Evolutionary conservation across 2,797 vertebrate genomes (phyloP).

Genomic region (Xerus rutilus): DNA sequence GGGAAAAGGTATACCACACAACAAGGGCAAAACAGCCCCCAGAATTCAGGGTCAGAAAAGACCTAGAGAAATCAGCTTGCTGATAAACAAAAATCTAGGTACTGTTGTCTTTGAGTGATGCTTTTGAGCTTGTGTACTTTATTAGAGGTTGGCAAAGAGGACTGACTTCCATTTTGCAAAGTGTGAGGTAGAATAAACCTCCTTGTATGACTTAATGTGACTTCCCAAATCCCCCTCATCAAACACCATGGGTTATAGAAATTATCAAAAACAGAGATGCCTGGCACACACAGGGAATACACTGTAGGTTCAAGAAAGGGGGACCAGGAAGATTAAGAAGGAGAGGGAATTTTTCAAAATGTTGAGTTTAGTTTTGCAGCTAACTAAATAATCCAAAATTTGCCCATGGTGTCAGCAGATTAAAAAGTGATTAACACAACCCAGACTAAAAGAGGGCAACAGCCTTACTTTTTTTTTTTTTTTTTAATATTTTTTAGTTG

Average conservation of each 20-base stretch:
- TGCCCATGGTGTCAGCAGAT: neutral
- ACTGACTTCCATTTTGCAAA: slow-evolving; percentile 45
- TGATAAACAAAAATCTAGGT: slow-evolving; percentile 74
- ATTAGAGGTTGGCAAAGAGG: slow-evolving; percentile 53
- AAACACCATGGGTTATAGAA: slow-evolving; percentile 19
- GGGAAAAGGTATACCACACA: slow-evolving; percentile 73
- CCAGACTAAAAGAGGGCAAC: neutral
- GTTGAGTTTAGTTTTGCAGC: neutral
- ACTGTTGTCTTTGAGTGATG: neutral
- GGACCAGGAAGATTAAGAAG: neutral
- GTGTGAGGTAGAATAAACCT: neutral
- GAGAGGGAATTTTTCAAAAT: slow-evolving; percentile 6
- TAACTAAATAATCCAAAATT: slow-evolving; percentile 52
- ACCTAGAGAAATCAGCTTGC: slow-evolving; percentile 76
- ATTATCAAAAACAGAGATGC: slow-evolving; percentile 33
- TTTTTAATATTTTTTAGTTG: too few species aligned
- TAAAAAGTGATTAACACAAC: slow-evolving; percentile 17
- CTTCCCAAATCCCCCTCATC: slow-evolving; percentile 7
- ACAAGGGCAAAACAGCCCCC: slow-evolving; percentile 77
- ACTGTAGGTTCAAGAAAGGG: neutral
- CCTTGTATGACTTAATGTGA: neutral
- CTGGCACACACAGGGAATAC: neutral
- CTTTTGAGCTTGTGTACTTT: slow-evolving; percentile 27
- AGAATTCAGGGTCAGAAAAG: slow-evolving; percentile 65
- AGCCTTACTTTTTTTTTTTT: slow-evolving; percentile 34